Conservation (phyloP, 2,888 invertebrate genomes). For the Drosophila aldrichi region DNA sequence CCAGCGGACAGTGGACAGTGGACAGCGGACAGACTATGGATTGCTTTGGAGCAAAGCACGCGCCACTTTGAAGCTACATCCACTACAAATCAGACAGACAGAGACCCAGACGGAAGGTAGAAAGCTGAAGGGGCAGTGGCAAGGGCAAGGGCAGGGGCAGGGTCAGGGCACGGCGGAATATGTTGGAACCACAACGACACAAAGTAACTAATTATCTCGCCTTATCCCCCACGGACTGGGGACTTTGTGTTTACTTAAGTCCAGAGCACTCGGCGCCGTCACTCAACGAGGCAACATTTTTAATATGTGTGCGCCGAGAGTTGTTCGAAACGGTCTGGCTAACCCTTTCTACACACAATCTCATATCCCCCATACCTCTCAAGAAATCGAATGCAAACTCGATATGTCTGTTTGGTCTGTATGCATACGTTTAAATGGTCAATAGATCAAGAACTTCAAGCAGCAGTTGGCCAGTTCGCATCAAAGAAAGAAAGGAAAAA, state of each 20-base stretch:
- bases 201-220: slow-evolving; percentile 81
- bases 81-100: slow-evolving; percentile 57
- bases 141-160: too few species aligned
- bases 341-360: background rate
- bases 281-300: slow-evolving; percentile 60
- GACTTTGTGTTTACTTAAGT: slow-evolving; percentile 59
- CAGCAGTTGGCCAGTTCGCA: slow-evolving; percentile 9
- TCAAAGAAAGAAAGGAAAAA: slow-evolving; percentile 19
- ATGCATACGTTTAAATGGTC: slow-evolving; percentile 62
- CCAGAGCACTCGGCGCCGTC: slow-evolving; percentile 31
- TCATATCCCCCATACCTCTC: too few species aligned
- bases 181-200: slow-evolving; percentile 60
- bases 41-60: slow-evolving; percentile 48
- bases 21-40: slow-evolving; percentile 20
- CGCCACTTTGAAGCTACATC: slow-evolving; percentile 54
- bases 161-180: background rate
- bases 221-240: slow-evolving; percentile 41
- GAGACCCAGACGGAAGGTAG: slow-evolving; percentile 26
- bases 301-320: slow-evolving; percentile 51
- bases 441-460: slow-evolving; percentile 32
- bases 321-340: slow-evolving; percentile 5
- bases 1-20: slow-evolving; percentile 8
- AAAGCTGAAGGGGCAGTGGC: background rate
- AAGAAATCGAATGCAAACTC: slow-evolving; percentile 44
- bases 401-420: slow-evolving; percentile 26